Evolutionary conservation across 2,797 vertebrate species (phyloP), one percentile per base, ranked within the genome.

Genomic region (Hylomyscus alleni): DNA sequence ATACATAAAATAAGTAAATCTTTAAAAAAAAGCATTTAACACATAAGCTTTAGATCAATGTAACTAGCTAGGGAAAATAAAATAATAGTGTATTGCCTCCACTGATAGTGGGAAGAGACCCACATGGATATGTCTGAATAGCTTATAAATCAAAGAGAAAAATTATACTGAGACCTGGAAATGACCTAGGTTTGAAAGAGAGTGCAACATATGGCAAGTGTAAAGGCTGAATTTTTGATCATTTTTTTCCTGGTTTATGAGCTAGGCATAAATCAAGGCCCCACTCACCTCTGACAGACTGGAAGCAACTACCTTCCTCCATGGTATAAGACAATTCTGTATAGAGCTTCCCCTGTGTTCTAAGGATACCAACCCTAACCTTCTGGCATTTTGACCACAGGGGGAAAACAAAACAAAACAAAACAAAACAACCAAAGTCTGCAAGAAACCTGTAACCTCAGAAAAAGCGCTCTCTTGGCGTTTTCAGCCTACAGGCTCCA

Each of bases 41-140:
- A 73, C 3, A 52, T 84, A 80, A 26, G 72, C 34, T 92, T 86
- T 87, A 86, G 85, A 52, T 77, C 62, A 91, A 14, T 94, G 86
- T 52, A 85, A 96, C 60, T 88, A 44, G 52, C 67, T 88, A 94
- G 90, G 56, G 44, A 88, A 91, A n/a, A n/a, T 40, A 88, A 80
- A 84, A 40, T 82, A 85, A 69, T 20, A 81, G 8, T 52, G 19
- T 72, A 85, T 85, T 19, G 69, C 54, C 31, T 40, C 88, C 31
- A 78, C n/a, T 90, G 62, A 29, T 75, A 60, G 58, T 56, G 62
- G 37, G 11, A 31, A 58, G 62, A 90, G 87, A 17, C 26, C 50
- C 78, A 78, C 15, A 56, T 20, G 12, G 11, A 37, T 58, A 72
- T 40, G 77, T 93, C 52, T 85, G 67, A 82, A 82, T 17, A 94